These are phyloP conservation scores for Odontomyia ornata DNA, from an alignment of 2,888 invertebrate species.

Conservation along the genomic window DNA sequence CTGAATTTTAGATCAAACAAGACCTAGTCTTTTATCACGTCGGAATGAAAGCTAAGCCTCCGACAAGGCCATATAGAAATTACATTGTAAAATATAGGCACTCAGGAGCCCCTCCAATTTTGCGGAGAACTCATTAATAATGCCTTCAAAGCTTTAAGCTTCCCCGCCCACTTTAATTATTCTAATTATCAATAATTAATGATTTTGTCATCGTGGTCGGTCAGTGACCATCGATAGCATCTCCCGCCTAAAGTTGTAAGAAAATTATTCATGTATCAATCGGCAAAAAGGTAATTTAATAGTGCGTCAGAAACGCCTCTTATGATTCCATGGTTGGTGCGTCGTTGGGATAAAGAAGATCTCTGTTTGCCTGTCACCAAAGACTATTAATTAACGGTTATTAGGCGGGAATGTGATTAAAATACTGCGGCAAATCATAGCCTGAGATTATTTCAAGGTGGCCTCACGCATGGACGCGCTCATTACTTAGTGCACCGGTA, in stretches of 20 bases:
- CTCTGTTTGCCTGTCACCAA: background rate
- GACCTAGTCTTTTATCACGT: slow-evolving; percentile 36
- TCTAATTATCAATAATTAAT: background rate
- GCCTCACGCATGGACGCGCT: too few species aligned
- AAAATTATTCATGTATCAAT: background rate
- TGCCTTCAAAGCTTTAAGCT: background rate
- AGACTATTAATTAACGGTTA: background rate
- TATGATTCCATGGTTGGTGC: background rate
- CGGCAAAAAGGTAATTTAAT: background rate
- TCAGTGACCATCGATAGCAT: background rate
- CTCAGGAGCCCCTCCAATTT: too few species aligned
- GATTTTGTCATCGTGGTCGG: background rate
- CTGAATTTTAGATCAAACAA: slow-evolving; percentile 40
- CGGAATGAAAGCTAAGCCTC: slow-evolving; percentile 32
- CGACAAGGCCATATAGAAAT: slow-evolving; percentile 10
- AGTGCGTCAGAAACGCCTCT: background rate
- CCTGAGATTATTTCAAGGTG: background rate
- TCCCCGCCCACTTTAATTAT: background rate
- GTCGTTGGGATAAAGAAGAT: too few species aligned
- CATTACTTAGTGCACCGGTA: too few species aligned
- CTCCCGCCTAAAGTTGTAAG: background rate
- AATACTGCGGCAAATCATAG: background rate
- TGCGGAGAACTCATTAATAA: too few species aligned
- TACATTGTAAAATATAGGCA: background rate
- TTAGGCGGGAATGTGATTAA: background rate